These are phyloP conservation scores for Ptychochromis oligacanthus DNA, from an alignment of 2,113 vertebrate genomes.

Conservation along the genomic window DNA sequence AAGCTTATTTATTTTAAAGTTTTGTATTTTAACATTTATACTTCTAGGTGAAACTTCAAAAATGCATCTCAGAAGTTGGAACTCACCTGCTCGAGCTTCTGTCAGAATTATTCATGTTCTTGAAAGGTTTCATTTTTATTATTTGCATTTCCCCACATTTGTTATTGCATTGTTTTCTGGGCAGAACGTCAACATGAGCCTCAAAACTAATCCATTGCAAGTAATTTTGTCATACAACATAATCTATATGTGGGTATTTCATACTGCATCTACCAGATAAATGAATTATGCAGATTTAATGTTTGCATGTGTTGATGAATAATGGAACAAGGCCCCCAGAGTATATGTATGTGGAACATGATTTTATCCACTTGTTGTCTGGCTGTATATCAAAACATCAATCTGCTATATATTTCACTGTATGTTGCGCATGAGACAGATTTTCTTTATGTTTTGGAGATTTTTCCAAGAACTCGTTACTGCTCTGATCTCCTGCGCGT, in stretches of 20 bases:
- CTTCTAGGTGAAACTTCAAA: not conserved
- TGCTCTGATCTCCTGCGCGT: not conserved
- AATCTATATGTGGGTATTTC: slow-evolving; percentile 33
- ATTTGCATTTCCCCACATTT: not conserved
- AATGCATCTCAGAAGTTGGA: not conserved
- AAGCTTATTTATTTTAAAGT: not conserved
- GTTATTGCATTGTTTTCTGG: not conserved
- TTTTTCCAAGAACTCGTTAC: slow-evolving; percentile 2
- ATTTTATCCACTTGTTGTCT: slow-evolving; percentile 18
- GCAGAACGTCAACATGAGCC: not conserved
- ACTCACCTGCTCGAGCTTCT: not conserved
- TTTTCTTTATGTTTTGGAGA: slow-evolving; percentile 4
- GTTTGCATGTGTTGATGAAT: slow-evolving; percentile 28
- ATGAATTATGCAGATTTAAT: slow-evolving; percentile 53
- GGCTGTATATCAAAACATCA: not conserved
- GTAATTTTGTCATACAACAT: not conserved
- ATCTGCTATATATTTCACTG: not conserved
- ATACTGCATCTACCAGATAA: slow-evolving; percentile 13
- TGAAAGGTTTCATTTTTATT: not conserved
- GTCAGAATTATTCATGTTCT: not conserved
- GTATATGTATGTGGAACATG: not conserved
- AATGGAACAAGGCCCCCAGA: slow-evolving; percentile 21
- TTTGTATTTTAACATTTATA: not conserved
- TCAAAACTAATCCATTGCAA: slow-evolving; percentile 17
- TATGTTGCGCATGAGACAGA: not conserved